Evolutionary conservation across 2,797 vertebrate species (phyloP).

Genomic region (Petrocephalus sullivani): DNA sequence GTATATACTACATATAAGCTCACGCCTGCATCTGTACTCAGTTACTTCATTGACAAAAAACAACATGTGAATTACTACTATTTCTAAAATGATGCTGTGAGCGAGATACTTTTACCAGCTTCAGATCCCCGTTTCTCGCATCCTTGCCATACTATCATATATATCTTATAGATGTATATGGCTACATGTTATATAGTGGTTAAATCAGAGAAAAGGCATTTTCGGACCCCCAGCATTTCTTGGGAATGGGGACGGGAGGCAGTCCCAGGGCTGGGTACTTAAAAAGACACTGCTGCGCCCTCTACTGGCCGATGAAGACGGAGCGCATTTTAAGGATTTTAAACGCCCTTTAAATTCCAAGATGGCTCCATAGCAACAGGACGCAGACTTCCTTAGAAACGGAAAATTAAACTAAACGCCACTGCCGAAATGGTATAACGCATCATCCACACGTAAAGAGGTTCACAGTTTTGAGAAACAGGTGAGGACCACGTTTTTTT

Average conservation of each 20-base stretch:
- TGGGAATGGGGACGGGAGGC: not conserved
- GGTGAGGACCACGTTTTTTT: not conserved
- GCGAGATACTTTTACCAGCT: not conserved
- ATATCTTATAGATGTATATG: not conserved
- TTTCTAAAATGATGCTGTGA: not conserved
- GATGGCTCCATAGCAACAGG: conserved; percentile 57
- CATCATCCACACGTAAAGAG: not conserved
- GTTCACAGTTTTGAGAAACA: not conserved
- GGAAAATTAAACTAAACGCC: conserved; percentile 42
- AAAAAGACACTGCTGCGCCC: conserved; percentile 36
- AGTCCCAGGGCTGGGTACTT: not conserved
- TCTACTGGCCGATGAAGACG: conserved; percentile 35
- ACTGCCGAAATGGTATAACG: conserved; percentile 1
- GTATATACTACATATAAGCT: not conserved
- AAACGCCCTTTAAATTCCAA: conserved; percentile 30
- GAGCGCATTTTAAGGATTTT: not conserved
- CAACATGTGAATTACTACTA: not conserved
- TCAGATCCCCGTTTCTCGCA: not conserved
- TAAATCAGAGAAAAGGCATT: not conserved
- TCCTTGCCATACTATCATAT: not conserved
- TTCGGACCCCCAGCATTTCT: not conserved
- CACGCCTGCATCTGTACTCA: not conserved
- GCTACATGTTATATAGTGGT: not conserved
- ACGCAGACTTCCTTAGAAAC: conserved; percentile 47
- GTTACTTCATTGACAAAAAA: not conserved